These are phyloP conservation scores for Entomyzon cyanotis DNA, from an alignment of 2,113 vertebrate genomes.

Conservation along the genomic window DNA sequence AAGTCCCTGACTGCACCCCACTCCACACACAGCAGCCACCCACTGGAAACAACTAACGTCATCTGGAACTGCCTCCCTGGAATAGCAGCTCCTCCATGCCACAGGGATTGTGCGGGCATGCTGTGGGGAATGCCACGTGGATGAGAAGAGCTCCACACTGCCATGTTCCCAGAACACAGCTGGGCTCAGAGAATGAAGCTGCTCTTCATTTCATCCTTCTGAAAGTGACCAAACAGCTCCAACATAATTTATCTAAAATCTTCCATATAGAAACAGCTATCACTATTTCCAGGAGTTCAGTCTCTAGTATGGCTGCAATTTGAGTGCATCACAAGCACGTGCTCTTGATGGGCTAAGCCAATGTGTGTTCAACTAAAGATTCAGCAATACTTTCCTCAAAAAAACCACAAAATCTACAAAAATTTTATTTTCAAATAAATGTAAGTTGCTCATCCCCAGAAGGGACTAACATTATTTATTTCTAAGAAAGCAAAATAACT, in stretches of 20 bases:
- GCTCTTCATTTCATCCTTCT: background rate
- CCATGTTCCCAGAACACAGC: background rate
- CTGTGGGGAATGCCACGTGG: rapidly evolving
- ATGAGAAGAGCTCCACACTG: background rate
- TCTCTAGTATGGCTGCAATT: background rate
- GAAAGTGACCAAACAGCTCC: background rate
- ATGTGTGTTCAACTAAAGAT: background rate
- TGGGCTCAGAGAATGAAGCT: background rate
- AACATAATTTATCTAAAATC: background rate
- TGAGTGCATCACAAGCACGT: rapidly evolving
- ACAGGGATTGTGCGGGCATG: background rate
- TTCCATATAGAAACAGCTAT: background rate
- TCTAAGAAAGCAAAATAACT: background rate
- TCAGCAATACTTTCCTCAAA: background rate
- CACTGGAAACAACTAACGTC: background rate
- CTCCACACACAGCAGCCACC: background rate
- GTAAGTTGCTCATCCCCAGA: background rate
- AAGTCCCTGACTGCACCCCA: background rate
- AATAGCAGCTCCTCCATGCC: background rate
- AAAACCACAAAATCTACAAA: background rate
- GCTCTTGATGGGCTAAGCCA: background rate
- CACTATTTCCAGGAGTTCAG: background rate
- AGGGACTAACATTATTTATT: background rate
- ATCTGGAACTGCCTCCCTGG: background rate
- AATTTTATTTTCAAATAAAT: background rate